Percentiles rank a stretch among this genome's conserved stretches.
These are phyloP conservation scores for Eurystomus gularis DNA, from an alignment of 2,113 vertebrate genomes.

Conservation along the genomic window DNA sequence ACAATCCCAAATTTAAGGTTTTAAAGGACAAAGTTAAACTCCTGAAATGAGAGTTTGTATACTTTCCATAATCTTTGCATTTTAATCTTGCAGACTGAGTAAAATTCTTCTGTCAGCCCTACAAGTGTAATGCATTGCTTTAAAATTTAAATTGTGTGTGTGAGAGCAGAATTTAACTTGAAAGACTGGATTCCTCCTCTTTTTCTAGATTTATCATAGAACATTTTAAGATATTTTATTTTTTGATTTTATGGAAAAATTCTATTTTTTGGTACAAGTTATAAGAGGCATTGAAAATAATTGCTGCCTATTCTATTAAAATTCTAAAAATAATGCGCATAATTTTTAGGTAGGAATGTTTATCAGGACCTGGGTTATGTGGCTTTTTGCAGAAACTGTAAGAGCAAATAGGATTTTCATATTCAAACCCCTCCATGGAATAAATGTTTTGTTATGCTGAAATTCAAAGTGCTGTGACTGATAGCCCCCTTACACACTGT, in stretches of 20 bases:
- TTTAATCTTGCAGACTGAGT: not conserved
- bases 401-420: not conserved
- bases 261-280: constrained; percentile 76
- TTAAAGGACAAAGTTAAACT: constrained; percentile 90
- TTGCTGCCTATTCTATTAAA: constrained; percentile 37
- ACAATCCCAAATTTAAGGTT: constrained; percentile 88
- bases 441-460: not conserved
- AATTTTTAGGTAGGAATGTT: not conserved
- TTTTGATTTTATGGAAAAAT: constrained; percentile 68
- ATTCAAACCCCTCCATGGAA: not conserved
- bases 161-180: not conserved
- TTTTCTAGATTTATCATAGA: constrained; percentile 19
- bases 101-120: not conserved
- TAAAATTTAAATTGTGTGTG: not conserved
- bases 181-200: not conserved
- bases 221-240: constrained; percentile 48
- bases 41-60: constrained; percentile 70
- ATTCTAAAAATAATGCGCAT: not conserved
- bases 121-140: not conserved
- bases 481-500: accelerated
- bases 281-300: constrained; percentile 58
- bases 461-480: not conserved
- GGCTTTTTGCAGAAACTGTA: not conserved
- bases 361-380: not conserved
- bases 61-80: not conserved